Evolutionary conservation across 2,888 invertebrate species (phyloP), one percentile per base, ranked within the genome.

Genomic region (Actias luna): DNA sequence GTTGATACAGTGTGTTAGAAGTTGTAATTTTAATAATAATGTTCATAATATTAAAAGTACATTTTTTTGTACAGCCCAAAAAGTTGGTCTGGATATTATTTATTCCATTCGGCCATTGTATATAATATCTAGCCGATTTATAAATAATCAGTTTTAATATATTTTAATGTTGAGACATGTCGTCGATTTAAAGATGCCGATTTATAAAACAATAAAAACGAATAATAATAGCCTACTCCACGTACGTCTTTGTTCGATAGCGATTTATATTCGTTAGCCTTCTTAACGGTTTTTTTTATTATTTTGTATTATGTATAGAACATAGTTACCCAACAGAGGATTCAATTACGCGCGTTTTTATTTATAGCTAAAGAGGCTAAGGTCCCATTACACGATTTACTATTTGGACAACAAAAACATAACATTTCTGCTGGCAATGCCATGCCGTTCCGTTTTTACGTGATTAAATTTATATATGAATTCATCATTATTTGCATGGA

Each of bases 221-320:
- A 46, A 22, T 46, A 46, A 46, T 22, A 22, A 46, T 46, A 12
- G 3, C 46, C 12, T 22, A 46, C 55, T 55, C 55, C 29, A 55
- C 29, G 18, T 29, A 29, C 29, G 55, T 27, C 55, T 29, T n/a
- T 55, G 55, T 27, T 27, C 55, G n/a, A 55, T n/a, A n/a, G 14
- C 4, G 16, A 29, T 55, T 55, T 55, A 14, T 55, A 29, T 55
- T 55, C 29, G 46, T 29, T 29, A 55, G 29, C 27, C 55, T 55
- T 55, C 46, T 46, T 46, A 18, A 5, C 42, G 42, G 42, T 42
- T 10, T 29, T 55, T 55, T 27, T 29, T 55, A n/a, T n/a, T n/a
- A n/a, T 29, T 55, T 22, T 46, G n/a, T 52, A n/a, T n/a, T n/a
- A n/a, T 55, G 7, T 55, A 55, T 55, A 14, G 55, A n/a, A 55